phyloP scores from a whole-genome alignment of 2,113 vertebrate species.

The Theropithecus gelada region DNA sequence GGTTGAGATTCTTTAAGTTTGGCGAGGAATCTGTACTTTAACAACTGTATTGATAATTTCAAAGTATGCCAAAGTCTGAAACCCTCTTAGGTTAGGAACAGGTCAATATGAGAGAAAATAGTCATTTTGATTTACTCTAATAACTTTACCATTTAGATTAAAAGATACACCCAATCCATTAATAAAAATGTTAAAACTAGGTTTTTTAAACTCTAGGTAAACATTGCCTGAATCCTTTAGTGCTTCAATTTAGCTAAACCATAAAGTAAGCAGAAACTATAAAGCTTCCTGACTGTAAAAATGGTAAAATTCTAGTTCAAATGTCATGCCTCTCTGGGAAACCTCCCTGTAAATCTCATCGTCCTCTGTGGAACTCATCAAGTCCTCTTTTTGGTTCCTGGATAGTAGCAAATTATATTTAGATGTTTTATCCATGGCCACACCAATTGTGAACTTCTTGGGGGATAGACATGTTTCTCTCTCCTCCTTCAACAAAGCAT shows the following conservation, averaged over 20 bases:
- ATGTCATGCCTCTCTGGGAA: background rate
- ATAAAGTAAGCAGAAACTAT: background rate
- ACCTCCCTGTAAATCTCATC: background rate
- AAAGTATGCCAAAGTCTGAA: background rate
- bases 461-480: background rate
- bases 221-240: background rate
- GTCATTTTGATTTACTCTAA: slow-evolving; percentile 5
- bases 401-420: background rate
- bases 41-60: background rate
- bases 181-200: slow-evolving; percentile 18
- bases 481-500: background rate
- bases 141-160: background rate
- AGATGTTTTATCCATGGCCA: background rate
- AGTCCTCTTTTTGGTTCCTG: background rate
- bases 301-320: slow-evolving; percentile 9
- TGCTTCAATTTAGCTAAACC: background rate
- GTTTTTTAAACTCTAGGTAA: background rate
- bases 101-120: background rate
- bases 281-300: background rate
- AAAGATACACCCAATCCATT: background rate
- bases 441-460: background rate
- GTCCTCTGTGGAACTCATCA: background rate
- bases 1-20: background rate
- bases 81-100: background rate
- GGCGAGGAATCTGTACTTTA: background rate